Evolutionary conservation across 1,140 invertebrate species (phyloP).

Genomic region (Telenomus remus): DNA sequence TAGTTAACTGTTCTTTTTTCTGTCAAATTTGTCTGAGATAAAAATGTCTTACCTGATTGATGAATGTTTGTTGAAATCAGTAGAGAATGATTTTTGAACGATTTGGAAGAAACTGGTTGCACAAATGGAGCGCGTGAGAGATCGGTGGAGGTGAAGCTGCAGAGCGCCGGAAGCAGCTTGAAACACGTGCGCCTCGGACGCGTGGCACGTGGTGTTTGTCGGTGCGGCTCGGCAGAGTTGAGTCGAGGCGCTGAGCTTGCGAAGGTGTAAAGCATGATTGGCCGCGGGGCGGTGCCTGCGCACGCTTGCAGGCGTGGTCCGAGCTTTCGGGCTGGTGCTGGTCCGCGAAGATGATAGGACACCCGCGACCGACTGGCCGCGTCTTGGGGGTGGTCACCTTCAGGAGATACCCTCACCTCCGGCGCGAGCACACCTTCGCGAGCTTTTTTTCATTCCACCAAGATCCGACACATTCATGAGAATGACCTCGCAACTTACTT

Average conservation of each 20-base stretch:
- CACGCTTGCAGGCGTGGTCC: conserved; percentile 71
- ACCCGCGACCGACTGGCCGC: conserved; percentile 60
- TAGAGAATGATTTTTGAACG: too few relatives aligned
- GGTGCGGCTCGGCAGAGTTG: conserved; percentile 62
- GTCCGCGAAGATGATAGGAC: conserved; percentile 69
- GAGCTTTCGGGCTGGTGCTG: conserved; percentile 66
- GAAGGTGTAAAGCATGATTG: conserved; percentile 67
- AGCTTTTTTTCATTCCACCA: conserved; percentile 28
- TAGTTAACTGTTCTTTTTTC: too few relatives aligned
- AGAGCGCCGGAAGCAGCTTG: conserved; percentile 60
- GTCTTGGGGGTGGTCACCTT: conserved; percentile 66
- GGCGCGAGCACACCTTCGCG: conserved; percentile 43
- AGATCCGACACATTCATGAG: conserved; percentile 12
- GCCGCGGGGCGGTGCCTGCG: conserved; percentile 71
- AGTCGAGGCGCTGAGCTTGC: conserved; percentile 61
- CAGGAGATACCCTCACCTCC: conserved; percentile 47
- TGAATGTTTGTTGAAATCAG: too few relatives aligned
- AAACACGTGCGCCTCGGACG: conserved; percentile 72
- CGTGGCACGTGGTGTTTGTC: conserved; percentile 74
- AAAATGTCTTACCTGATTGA: too few relatives aligned
- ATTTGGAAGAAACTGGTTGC: too few relatives aligned
- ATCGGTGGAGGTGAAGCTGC: conserved; percentile 2
- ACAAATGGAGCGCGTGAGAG: conserved; percentile 1
- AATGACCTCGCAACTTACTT: conserved; percentile 22
- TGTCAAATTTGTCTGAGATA: too few relatives aligned